Evolutionary conservation across 2,888 invertebrate genomes (phyloP).

Genomic region (Spisula solida): DNA sequence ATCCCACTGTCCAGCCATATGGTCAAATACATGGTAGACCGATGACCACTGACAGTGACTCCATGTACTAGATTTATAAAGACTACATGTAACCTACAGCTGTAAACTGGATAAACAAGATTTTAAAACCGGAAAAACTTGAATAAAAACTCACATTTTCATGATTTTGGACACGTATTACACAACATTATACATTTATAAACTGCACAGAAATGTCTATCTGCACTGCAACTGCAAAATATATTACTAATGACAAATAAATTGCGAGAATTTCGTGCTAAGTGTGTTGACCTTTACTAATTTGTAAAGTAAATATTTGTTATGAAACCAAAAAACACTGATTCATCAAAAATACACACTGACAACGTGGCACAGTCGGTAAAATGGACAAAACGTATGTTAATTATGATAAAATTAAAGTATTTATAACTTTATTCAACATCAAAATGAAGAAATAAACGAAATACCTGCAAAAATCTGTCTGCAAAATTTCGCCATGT

Average conservation of each 20-base stretch:
- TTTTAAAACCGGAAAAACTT: slow-evolving; percentile 11
- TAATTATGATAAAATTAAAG: background rate
- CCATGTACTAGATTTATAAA: too few species aligned
- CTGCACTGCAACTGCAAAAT: background rate
- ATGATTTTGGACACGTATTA: background rate
- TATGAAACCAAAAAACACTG: background rate
- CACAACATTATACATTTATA: background rate
- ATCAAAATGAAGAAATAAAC: slow-evolving; percentile 8
- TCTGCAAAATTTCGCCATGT: slow-evolving; percentile 47
- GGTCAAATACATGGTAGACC: too few species aligned
- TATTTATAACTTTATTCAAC: background rate
- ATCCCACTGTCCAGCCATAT: too few species aligned
- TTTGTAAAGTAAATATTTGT: background rate
- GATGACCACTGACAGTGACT: too few species aligned
- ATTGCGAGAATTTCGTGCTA: background rate
- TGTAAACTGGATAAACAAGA: slow-evolving; percentile 8
- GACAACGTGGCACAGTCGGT: background rate
- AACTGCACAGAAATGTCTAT: background rate
- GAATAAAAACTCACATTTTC: background rate
- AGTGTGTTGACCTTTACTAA: background rate
- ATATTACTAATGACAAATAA: background rate
- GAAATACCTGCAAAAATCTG: slow-evolving; percentile 46
- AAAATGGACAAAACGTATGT: background rate
- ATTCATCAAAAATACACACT: background rate
- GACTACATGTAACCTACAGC: too few species aligned